Conservation (phyloP, 2,797 vertebrate species). For the Notolepis coatsorum region DNA sequence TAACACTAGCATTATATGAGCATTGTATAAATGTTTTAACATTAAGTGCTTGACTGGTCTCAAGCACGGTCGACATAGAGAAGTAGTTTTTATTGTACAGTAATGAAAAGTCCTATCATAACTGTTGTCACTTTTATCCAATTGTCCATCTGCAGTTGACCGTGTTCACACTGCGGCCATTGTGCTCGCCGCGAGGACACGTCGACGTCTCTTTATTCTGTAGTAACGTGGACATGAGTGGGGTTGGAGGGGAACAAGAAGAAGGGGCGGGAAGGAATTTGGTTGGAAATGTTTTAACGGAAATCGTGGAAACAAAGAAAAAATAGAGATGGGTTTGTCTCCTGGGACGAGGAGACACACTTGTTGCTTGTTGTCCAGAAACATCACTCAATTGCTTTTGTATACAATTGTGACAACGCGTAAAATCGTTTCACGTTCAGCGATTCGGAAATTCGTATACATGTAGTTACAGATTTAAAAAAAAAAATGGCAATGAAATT, state of each 20-base stretch:
- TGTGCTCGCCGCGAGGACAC: too few relatives aligned
- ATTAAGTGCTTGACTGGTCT: slow-evolving; percentile 96
- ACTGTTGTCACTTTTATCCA: slow-evolving; percentile 60
- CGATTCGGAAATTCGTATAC: not conserved
- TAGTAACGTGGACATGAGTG: not conserved
- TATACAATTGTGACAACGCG: not conserved
- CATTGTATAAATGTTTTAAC: slow-evolving; percentile 71
- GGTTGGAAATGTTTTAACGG: not conserved
- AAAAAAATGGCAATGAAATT: not conserved
- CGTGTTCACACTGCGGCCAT: too few relatives aligned
- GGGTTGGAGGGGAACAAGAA: slow-evolving; percentile 11
- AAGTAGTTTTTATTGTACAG: slow-evolving; percentile 76
- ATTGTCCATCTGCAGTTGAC: slow-evolving; percentile 34
- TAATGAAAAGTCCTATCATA: slow-evolving; percentile 60
- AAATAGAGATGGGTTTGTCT: slow-evolving; percentile 5
- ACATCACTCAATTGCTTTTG: not conserved
- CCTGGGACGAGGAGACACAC: too few relatives aligned
- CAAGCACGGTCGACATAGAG: slow-evolving; percentile 83
- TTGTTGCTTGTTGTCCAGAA: too few relatives aligned
- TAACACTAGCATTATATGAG: slow-evolving; percentile 52
- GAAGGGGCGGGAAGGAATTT: not conserved
- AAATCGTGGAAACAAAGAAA: not conserved
- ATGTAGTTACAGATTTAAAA: not conserved
- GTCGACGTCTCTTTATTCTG: slow-evolving; percentile 22
- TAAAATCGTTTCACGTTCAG: not conserved